These are phyloP conservation scores for Bradypodion ventrale DNA, from an alignment of 2,797 vertebrate species.

Conservation along the genomic window DNA sequence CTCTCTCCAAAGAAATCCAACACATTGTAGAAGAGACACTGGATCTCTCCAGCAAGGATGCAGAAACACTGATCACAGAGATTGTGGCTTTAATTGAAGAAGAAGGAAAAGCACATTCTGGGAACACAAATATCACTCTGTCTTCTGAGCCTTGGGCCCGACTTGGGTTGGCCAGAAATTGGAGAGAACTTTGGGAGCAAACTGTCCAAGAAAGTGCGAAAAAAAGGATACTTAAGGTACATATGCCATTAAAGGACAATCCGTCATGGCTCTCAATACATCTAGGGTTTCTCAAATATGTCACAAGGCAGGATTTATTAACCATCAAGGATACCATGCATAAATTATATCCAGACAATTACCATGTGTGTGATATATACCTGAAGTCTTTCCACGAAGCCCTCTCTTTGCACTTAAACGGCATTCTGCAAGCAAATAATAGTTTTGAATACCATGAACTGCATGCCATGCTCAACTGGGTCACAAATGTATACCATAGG, in stretches of 20 bases:
- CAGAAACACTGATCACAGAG: constrained; percentile 62
- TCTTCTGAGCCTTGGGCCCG: constrained; percentile 53
- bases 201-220: constrained; percentile 75
- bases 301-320: constrained; percentile 79
- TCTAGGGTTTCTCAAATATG: constrained; percentile 78
- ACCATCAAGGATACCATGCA: constrained; percentile 79
- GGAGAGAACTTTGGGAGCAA: constrained; percentile 83
- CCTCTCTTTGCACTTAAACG: constrained; percentile 79
- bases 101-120: constrained; percentile 78
- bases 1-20: constrained; percentile 70
- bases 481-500: constrained; percentile 84
- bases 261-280: constrained; percentile 77
- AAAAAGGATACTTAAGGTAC: constrained; percentile 70
- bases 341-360: constrained; percentile 82
- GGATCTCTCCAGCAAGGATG: constrained; percentile 66
- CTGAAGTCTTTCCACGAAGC: constrained; percentile 80
- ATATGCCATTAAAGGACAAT: constrained; percentile 58
- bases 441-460: constrained; percentile 74
- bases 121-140: neutral
- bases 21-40: constrained; percentile 80
- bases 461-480: constrained; percentile 84
- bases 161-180: constrained; percentile 72
- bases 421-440: constrained; percentile 61
- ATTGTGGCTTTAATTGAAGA: constrained; percentile 79
- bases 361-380: constrained; percentile 83